Evolutionary conservation across 2,797 vertebrate species (phyloP), one percentile per base, ranked within the genome.

Genomic region (Dicrostonyx torquatus): DNA sequence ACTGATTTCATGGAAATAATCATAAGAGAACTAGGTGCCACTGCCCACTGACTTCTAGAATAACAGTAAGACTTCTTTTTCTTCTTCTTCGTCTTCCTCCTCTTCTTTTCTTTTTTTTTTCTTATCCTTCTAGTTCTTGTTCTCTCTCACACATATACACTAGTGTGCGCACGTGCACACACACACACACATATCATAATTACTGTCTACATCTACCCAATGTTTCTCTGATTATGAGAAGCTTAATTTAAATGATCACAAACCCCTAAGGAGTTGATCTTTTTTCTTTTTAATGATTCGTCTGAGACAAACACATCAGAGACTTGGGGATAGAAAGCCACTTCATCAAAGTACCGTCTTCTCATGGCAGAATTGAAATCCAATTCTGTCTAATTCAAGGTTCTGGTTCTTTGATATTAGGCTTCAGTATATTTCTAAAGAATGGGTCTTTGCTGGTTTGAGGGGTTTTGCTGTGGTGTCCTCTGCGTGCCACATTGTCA

Each of bases 191-290:
- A 8, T 14, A 48, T 29, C 73, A 76, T 48, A 48, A 26, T 50
- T 77, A 17, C 13, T 77, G 45, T 58, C 55, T 43, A 43, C 43
- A 7, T 60, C 18, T 45, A 0, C 37, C 11, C 84, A 22, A 31
- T 1, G 53, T 10, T 53, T 4, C 53, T 55, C 29, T 73, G 20
- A 62, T 3, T 88, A 64, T 68, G 58, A 62, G 53, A 68, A n/a
- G 0, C n/a, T 62, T 96, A 90, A 60, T 85, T 87, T 92, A 92
- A 93, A 85, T 86, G 70, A 82, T 87, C 50, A 75, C 29, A 93
- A 77, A 82, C 12, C 20, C 22, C 4, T 78, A 76, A 90, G 31
- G 17, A 20, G 3, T 58, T 88, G 22, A 9, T 80, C 40, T 62
- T 37, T 86, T 91, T 83, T 5, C 55, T 22, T 37, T 73, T 73